Conservation (phyloP, 2,888 invertebrate genomes). For the Aporophyla nigra region DNA sequence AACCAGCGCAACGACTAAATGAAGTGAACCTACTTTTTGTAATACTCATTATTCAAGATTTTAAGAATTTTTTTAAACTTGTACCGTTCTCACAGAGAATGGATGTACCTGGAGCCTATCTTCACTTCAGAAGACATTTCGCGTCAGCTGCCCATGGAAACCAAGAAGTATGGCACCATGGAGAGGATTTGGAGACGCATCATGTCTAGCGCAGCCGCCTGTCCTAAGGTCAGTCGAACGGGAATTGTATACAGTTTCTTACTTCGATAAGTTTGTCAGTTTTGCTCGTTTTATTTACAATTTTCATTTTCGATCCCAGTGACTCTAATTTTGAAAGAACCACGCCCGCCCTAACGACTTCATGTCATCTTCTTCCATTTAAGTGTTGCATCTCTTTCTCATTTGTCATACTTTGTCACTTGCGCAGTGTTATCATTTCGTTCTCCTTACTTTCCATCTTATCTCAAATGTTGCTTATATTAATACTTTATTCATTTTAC, state of each 20-base stretch:
- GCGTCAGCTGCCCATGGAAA: constrained; percentile 94
- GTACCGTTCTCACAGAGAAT: constrained; percentile 90
- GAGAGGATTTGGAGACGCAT: constrained; percentile 95
- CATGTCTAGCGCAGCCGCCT: constrained; percentile 93
- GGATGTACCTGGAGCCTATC: constrained; percentile 96
- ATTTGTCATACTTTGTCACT: neutral
- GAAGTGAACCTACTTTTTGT: neutral
- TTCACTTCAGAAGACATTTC: constrained; percentile 96
- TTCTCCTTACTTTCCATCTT: neutral
- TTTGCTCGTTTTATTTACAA: neutral
- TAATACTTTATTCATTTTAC: neutral
- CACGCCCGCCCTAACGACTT: too few species aligned
- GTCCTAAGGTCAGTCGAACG: constrained; percentile 89
- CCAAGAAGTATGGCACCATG: constrained; percentile 95
- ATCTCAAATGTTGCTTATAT: neutral
- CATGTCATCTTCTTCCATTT: neutral
- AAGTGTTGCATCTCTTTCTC: neutral
- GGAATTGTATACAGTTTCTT: neutral
- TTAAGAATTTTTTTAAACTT: neutral
- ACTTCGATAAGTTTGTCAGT: neutral
- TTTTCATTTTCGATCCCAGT: neutral
- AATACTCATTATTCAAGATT: neutral
- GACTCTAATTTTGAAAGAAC: neutral
- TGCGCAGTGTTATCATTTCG: too few species aligned
- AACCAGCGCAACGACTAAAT: too few species aligned